Conservation (phyloP, 1,140 invertebrate species). For the Procambarus clarkii region DNA sequence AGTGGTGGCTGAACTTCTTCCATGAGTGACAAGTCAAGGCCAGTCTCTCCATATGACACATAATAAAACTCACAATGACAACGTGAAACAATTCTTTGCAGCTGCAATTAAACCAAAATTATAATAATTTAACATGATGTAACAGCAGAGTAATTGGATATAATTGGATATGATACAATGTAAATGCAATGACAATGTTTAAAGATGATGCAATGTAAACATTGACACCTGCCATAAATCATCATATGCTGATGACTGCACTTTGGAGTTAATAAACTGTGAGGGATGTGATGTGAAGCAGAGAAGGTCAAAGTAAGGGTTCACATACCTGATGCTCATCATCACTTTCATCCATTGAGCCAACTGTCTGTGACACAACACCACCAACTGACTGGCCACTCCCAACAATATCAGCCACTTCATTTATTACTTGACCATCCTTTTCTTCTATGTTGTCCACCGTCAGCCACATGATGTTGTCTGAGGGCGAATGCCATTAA, state of each 20-base stretch:
- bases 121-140: not conserved
- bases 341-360: conserved; percentile 82
- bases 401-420: conserved; percentile 92
- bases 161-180: no score
- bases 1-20: conserved; percentile 69
- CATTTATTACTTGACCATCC: conserved; percentile 78
- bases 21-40: conserved; percentile 79
- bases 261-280: no score
- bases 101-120: conserved; percentile 77
- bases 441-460: conserved; percentile 94
- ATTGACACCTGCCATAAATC: no score
- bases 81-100: conserved; percentile 96
- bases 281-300: no score
- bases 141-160: not conserved
- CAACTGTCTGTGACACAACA: conserved; percentile 93
- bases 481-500: conserved; percentile 75
- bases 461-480: conserved; percentile 97
- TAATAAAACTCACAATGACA: conserved; percentile 99
- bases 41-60: conserved; percentile 91
- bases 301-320: no score
- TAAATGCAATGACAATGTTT: no score
- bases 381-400: conserved; percentile 97
- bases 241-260: no score
- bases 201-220: no score
- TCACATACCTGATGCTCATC: conserved; percentile 73